Conservation (phyloP, 2,888 invertebrate genomes). For the Molorchus minor region DNA sequence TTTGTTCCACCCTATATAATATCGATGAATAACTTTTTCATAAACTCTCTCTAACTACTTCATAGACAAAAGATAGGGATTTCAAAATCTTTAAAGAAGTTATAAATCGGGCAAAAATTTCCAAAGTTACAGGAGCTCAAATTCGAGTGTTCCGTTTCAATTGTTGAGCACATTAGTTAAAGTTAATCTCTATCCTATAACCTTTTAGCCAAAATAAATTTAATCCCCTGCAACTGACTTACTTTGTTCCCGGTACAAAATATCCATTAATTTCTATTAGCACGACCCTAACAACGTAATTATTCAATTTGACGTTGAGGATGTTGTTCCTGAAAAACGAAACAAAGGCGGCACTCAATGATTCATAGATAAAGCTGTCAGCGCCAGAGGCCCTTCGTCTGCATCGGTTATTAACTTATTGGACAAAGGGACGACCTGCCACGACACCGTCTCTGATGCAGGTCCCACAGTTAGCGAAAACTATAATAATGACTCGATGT, state of each 20-base stretch:
- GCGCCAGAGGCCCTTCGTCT: constrained; percentile 1
- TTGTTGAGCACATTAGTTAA: background rate
- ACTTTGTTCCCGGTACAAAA: constrained; percentile 8
- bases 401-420: background rate
- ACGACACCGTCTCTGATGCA: background rate
- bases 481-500: too few relatives aligned
- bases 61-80: too few relatives aligned
- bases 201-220: constrained; percentile 6
- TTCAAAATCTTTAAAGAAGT: too few relatives aligned
- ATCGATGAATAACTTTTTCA: too few relatives aligned
- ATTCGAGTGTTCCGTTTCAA: too few relatives aligned
- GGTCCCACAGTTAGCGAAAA: too few relatives aligned
- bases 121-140: too few relatives aligned
- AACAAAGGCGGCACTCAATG: background rate
- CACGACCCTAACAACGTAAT: constrained; percentile 7
- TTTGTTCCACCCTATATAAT: too few relatives aligned
- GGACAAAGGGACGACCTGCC: background rate
- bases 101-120: too few relatives aligned
- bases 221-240: background rate
- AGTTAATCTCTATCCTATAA: constrained; percentile 2
- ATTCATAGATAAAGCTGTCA: constrained; percentile 9
- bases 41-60: too few relatives aligned
- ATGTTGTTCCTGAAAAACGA: constrained; percentile 9
- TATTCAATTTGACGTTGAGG: constrained; percentile 14
- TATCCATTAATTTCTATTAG: constrained; percentile 19